These are phyloP conservation scores for Manduca sexta DNA, from an alignment of 1,140 invertebrate genomes.

Conservation along the genomic window DNA sequence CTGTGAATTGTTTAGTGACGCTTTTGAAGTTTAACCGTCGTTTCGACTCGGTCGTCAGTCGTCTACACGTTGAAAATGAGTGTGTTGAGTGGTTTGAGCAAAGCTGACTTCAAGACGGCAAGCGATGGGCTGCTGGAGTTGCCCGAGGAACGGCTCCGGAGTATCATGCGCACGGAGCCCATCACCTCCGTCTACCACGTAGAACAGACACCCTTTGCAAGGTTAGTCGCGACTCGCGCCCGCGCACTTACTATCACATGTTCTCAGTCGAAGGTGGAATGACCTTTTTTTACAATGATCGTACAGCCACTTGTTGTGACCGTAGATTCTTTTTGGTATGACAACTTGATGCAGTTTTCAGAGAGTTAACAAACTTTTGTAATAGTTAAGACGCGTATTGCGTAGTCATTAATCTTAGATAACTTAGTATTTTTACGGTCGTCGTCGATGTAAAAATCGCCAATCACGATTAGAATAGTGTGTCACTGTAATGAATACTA, in stretches of 20 bases:
- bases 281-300: not conserved
- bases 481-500: conserved; percentile 1
- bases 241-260: conserved; percentile 7
- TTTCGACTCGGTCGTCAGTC: conserved; percentile 58
- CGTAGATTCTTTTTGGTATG: not conserved
- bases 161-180: conserved; percentile 76
- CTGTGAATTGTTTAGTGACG: conserved; percentile 62
- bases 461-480: no score
- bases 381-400: no score
- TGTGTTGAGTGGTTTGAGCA: conserved; percentile 67
- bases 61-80: conserved; percentile 71
- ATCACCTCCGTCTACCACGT: conserved; percentile 80
- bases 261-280: conserved; percentile 11
- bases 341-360: no score
- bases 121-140: conserved; percentile 78
- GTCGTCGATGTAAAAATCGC: no score
- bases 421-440: no score
- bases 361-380: no score
- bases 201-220: conserved; percentile 81
- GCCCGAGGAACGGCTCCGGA: conserved; percentile 74
- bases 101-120: conserved; percentile 68
- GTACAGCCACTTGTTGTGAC: not conserved
- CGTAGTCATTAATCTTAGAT: no score
- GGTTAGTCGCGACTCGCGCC: conserved; percentile 57
- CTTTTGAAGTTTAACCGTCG: conserved; percentile 40